These are phyloP conservation scores for Andrena camellia DNA, from an alignment of 2,888 invertebrate species.

Conservation along the genomic window DNA sequence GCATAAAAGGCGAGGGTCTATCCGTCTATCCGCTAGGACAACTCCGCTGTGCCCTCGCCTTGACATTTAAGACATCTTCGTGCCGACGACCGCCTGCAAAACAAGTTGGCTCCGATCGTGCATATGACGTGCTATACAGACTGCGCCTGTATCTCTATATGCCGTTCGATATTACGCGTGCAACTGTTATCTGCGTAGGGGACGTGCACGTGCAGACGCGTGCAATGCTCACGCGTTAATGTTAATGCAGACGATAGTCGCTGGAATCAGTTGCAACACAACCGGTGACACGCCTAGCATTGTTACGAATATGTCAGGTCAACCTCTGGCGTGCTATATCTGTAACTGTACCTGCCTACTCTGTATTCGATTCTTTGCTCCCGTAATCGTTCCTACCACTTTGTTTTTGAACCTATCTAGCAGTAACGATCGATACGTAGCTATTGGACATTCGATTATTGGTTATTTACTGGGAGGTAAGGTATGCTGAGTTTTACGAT, in stretches of 20 bases:
- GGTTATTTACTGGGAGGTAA: conserved; percentile 14
- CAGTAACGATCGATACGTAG: conserved; percentile 16
- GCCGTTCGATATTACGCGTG: conserved; percentile 34
- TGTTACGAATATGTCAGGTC: conserved; percentile 82
- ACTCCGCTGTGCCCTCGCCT: conserved; percentile 71
- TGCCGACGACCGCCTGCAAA: conserved; percentile 70
- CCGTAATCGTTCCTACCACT: conserved; percentile 20
- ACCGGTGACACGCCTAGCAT: conserved; percentile 82
- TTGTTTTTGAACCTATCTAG: conserved; percentile 13
- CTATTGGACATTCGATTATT: conserved; percentile 39
- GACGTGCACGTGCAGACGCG: conserved; percentile 58
- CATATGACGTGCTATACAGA: conserved; percentile 23
- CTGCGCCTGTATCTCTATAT: conserved; percentile 20
- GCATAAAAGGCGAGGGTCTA: conserved; percentile 46
- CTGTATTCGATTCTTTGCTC: conserved; percentile 18
- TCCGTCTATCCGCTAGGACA: conserved; percentile 35
- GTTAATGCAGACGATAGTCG: conserved; percentile 57
- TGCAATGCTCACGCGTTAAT: conserved; percentile 61
- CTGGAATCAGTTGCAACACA: conserved; percentile 79
- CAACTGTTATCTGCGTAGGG: conserved; percentile 32
- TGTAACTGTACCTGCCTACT: conserved; percentile 42
- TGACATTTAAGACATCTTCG: conserved; percentile 78
- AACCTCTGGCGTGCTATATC: conserved; percentile 39
- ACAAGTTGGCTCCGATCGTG: conserved; percentile 54
- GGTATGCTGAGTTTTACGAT: conserved; percentile 33